Evolutionary conservation across 1,140 invertebrate genomes (phyloP), one percentile per base, ranked within the genome.

Genomic region (Zaprionus nigranus): DNA sequence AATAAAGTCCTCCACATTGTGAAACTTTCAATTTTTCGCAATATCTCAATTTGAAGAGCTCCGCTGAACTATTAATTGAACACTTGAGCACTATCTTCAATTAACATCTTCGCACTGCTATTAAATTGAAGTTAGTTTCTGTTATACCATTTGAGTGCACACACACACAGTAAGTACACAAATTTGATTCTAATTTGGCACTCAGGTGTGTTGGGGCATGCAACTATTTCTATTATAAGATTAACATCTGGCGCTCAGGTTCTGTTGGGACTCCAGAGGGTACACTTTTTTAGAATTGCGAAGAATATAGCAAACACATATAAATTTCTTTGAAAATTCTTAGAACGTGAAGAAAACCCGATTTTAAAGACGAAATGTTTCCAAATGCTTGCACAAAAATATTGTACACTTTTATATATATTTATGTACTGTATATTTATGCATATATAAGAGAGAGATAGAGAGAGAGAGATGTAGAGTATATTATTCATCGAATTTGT

Each of bases 401-500:
- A 46, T 62, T 74, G 20, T 30, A 68, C 54, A 36, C 53, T n/a
- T 51, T 30, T 76, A 54, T 57, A 56, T 40, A 60, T 70, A 61
- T 46, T 24, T 46, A 26, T 53, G 11, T 64, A 20, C 36, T 40
- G 15, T n/a, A 40, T 40, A 40, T n/a, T 40, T n/a, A 40, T 40
- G n/a, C 7, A 46, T 36, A 60, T 63, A 54, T 53, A 53, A n/a
- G n/a, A n/a, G n/a, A n/a, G 51, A 20, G 11, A 49, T 15, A 53
- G 59, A 49, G n/a, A 53, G 59, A 20, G 7, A 49, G n/a, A 58
- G 26, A 65, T 22, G 34, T 74, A 53, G 34, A 22, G 24, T 22
- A 43, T 46, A 78, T 81, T 84, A 80, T 63, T 86, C 79, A 79
- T 86, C 75, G 72, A 66, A 61, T 24, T 26, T 73, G 24, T 51